Conservation (phyloP, 2,888 invertebrate species). For the Panopea generosa region DNA sequence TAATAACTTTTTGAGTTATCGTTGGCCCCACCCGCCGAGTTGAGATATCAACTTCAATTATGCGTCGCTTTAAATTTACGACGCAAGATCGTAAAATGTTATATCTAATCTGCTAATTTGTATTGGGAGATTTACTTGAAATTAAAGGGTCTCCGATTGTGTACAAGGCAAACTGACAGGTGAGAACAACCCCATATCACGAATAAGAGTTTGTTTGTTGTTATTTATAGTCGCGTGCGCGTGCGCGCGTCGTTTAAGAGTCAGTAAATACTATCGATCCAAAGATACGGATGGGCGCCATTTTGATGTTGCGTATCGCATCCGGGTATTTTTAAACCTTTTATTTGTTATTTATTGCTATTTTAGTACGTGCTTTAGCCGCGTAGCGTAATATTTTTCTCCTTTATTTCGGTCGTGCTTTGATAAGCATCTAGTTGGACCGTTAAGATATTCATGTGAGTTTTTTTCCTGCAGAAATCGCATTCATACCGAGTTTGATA, state of each 20-base stretch:
- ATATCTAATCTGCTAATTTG: constrained; percentile 41
- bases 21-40: too few relatives aligned
- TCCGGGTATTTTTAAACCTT: constrained; percentile 24
- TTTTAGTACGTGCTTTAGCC: constrained; percentile 26
- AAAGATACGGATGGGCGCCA: constrained; percentile 29
- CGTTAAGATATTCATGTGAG: background rate
- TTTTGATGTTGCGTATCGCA: constrained; percentile 14
- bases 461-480: too few relatives aligned
- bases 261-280: constrained; percentile 44
- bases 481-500: too few relatives aligned
- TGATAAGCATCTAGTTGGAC: constrained; percentile 40
- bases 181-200: constrained; percentile 39
- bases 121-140: constrained; percentile 29
- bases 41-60: too few relatives aligned
- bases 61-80: too few relatives aligned
- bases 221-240: constrained; percentile 58
- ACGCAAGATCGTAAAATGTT: too few relatives aligned
- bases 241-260: constrained; percentile 42
- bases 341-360: constrained; percentile 53
- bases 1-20: too few relatives aligned
- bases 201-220: constrained; percentile 41
- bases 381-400: constrained; percentile 18
- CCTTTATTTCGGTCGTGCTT: background rate
- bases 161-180: constrained; percentile 44
- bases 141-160: constrained; percentile 31